Evolutionary conservation across 2,888 invertebrate species (phyloP).

Genomic region (Hypercompe scribonia): DNA sequence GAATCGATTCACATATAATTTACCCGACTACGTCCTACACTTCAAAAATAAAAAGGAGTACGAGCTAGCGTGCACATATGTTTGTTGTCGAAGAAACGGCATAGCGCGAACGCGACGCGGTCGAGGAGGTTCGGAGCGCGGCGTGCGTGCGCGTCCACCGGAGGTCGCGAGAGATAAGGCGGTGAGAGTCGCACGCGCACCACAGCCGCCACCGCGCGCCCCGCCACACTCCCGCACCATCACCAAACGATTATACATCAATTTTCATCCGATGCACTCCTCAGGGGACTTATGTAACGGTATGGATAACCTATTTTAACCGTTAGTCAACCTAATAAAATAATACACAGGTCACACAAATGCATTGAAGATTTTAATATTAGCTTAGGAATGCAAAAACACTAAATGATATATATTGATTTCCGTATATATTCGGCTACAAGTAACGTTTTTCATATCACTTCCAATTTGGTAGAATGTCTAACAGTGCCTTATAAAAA

Average conservation of each 20-base stretch:
- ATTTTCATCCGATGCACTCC: slow-evolving; percentile 80
- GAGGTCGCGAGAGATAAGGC: slow-evolving; percentile 86
- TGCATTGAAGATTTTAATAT: slow-evolving; percentile 15
- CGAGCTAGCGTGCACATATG: slow-evolving; percentile 70
- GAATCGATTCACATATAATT: slow-evolving; percentile 68
- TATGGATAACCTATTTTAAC: slow-evolving; percentile 74
- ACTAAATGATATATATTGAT: neutral
- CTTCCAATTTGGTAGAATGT: neutral
- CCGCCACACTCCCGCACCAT: slow-evolving; percentile 70
- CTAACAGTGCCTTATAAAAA: neutral
- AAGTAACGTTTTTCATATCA: neutral
- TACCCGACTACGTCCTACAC: slow-evolving; percentile 75
- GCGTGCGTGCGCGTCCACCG: slow-evolving; percentile 83
- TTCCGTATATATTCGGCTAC: neutral
- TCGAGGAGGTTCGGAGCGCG: slow-evolving; percentile 68
- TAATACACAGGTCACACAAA: slow-evolving; percentile 23
- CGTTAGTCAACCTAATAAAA: slow-evolving; percentile 44
- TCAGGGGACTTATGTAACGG: slow-evolving; percentile 80
- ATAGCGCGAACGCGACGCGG: slow-evolving; percentile 77
- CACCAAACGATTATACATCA: slow-evolving; percentile 77
- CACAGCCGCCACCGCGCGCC: slow-evolving; percentile 69
- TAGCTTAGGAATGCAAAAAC: neutral
- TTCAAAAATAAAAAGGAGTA: slow-evolving; percentile 69
- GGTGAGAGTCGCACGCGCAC: slow-evolving; percentile 84
- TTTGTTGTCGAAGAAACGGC: slow-evolving; percentile 73